Evolutionary conservation across 2,797 vertebrate species (phyloP), one percentile per base, ranked within the genome.

Genomic region (Pelodytes ibericus): DNA sequence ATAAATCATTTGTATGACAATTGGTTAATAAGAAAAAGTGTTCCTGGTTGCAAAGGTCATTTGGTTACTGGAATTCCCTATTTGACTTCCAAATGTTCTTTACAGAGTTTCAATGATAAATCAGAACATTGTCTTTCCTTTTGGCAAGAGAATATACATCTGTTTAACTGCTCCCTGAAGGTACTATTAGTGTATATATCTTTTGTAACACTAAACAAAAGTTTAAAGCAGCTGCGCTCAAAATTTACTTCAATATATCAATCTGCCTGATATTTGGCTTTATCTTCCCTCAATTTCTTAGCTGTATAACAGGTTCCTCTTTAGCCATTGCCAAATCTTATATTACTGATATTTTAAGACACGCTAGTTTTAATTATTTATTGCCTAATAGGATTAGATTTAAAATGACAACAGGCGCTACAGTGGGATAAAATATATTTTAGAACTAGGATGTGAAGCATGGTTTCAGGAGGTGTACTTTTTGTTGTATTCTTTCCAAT

Each of bases 1-100:
- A 73, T 79, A 79, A 68, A 73, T 73, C 64, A 79, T 79, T 72
- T 79, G 63, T 56, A 65, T 72, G 73, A 69, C 63, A 73, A 73
- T 69, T 56, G 63, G 76, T 68, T 79, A 79, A 68, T 73, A 79
- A 68, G 64, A 79, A 69, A 69, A 69, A 73, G 26, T 56, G 44
- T 56, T 62, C 60, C 44, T 61, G 57, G 64, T 56, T 72, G n/a
- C 41, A 79, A 72, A 79, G 76, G 70, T 79, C 44, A 79, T 79
- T 72, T 68, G 57, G 61, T 72, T 79, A 61, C 36, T 62, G 44
- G 49, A 62, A 65, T 73, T 68, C 57, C 29, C 25, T 62, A 56
- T 78, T 61, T 57, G 30, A 62, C 70, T 60, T 67, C 41, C 27
- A 51, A 39, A 78, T 53, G 41, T 8, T 27, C 61, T 61, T 60